Percentiles rank a stretch among this genome's conserved stretches.
phyloP scores from a whole-genome alignment of 2,888 invertebrate genomes.

The Troides helena region DNA sequence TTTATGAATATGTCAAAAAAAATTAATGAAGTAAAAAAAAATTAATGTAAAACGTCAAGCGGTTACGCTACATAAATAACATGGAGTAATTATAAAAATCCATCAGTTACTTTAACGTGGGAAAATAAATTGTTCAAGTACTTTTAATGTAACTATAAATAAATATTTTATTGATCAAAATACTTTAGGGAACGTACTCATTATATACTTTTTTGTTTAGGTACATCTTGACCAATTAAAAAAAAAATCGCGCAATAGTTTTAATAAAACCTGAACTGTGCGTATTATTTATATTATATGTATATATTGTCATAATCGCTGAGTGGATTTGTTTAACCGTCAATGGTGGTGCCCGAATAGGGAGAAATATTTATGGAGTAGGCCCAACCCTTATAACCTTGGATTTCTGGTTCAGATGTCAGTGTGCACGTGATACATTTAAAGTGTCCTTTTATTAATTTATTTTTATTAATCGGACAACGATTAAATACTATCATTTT shows the following conservation, averaged over 20 bases:
- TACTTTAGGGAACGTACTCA: background rate
- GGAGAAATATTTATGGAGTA: constrained; percentile 34
- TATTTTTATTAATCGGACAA: background rate
- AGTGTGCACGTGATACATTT: constrained; percentile 51
- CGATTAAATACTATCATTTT: background rate
- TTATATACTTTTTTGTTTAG: background rate
- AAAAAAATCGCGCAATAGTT: background rate
- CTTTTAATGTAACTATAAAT: background rate
- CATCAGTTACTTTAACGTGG: background rate
- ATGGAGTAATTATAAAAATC: background rate
- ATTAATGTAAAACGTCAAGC: background rate
- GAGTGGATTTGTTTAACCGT: constrained; percentile 41
- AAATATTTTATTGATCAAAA: no score
- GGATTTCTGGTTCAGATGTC: constrained; percentile 47
- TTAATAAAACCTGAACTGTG: background rate
- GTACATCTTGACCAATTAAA: background rate
- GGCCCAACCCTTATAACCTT: constrained; percentile 50
- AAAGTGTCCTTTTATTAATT: constrained; percentile 38
- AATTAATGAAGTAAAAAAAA: no score
- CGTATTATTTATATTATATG: background rate
- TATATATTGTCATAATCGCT: constrained; percentile 33
- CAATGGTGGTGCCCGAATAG: constrained; percentile 42
- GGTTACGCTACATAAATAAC: background rate
- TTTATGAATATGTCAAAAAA: no score
- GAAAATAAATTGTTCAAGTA: background rate